Conservation (phyloP, 2,797 vertebrate species). For the Menidia menidia region DNA sequence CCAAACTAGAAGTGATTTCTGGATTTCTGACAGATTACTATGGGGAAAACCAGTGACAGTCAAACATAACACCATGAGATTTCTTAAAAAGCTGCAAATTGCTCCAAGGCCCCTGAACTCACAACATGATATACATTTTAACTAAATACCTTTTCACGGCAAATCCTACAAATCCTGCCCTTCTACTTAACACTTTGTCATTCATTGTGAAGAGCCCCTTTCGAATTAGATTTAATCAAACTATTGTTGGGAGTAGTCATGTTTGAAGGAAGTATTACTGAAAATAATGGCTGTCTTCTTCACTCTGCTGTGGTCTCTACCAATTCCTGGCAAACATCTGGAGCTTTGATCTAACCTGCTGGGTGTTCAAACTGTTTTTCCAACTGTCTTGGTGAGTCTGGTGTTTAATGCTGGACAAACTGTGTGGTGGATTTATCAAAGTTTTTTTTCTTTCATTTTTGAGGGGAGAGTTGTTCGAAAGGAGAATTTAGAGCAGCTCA, state of each 20-base stretch:
- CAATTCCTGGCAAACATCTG: slow-evolving; percentile 28
- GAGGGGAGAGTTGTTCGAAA: slow-evolving; percentile 26
- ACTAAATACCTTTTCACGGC: slow-evolving; percentile 11
- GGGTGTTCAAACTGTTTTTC: slow-evolving; percentile 7
- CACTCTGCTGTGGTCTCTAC: slow-evolving; percentile 15
- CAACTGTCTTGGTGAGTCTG: slow-evolving; percentile 29
- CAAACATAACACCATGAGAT: slow-evolving; percentile 23
- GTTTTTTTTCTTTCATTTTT: slow-evolving; percentile 4
- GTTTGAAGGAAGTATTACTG: slow-evolving; percentile 11
- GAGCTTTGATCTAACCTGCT: slow-evolving; percentile 19
- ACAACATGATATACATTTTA: background rate
- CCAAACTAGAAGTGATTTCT: slow-evolving; percentile 39
- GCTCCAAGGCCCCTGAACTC: background rate
- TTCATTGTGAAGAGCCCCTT: slow-evolving; percentile 11
- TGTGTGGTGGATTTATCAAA: slow-evolving; percentile 28
- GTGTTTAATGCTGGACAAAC: slow-evolving; percentile 33
- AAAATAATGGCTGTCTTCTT: slow-evolving; percentile 7
- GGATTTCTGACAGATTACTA: slow-evolving; percentile 15
- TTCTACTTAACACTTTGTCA: background rate
- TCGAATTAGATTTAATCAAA: background rate
- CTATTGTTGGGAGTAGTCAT: slow-evolving; percentile 12
- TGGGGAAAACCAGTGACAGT: slow-evolving; percentile 22
- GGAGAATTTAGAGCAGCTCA: slow-evolving; percentile 24
- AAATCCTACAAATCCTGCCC: slow-evolving; percentile 13
- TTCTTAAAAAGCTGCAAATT: slow-evolving; percentile 43